Conservation (phyloP, 2,113 vertebrate species). For the Alosa alosa region DNA sequence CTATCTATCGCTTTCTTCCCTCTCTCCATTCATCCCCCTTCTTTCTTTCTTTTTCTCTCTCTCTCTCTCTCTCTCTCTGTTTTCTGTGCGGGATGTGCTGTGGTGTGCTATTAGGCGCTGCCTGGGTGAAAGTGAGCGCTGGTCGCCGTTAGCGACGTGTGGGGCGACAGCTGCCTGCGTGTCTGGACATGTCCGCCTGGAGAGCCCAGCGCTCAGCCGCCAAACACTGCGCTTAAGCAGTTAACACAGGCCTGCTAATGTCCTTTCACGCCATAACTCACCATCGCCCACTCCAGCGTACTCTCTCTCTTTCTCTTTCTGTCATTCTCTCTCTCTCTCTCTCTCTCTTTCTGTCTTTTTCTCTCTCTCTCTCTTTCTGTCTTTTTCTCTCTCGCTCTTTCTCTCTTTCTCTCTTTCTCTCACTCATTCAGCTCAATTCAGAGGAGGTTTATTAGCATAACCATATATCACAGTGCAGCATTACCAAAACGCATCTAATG, state of each 20-base stretch:
- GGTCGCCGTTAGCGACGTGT: background rate
- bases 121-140: background rate
- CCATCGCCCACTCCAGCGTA: background rate
- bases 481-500: too few species aligned
- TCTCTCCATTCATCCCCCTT: background rate
- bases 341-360: too few species aligned
- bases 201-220: conserved; percentile 20
- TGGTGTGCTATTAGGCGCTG: conserved; percentile 8
- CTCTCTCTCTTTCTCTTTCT: conserved; percentile 3
- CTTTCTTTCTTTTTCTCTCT: background rate
- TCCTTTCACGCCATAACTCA: background rate
- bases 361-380: conserved; percentile 21
- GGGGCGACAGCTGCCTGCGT: conserved; percentile 23
- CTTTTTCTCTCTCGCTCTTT: conserved; percentile 28
- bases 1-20: background rate
- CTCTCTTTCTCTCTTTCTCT: background rate
- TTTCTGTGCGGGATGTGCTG: background rate
- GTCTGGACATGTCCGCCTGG: conserved; percentile 39
- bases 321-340: background rate
- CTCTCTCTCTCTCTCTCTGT: background rate
- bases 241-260: conserved; percentile 25
- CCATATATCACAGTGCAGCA: too few species aligned
- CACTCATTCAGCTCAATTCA: too few species aligned
- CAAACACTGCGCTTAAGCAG: conserved; percentile 27
- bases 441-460: too few species aligned